phyloP scores from a whole-genome alignment of 2,113 vertebrate genomes.

The Calypte anna region DNA sequence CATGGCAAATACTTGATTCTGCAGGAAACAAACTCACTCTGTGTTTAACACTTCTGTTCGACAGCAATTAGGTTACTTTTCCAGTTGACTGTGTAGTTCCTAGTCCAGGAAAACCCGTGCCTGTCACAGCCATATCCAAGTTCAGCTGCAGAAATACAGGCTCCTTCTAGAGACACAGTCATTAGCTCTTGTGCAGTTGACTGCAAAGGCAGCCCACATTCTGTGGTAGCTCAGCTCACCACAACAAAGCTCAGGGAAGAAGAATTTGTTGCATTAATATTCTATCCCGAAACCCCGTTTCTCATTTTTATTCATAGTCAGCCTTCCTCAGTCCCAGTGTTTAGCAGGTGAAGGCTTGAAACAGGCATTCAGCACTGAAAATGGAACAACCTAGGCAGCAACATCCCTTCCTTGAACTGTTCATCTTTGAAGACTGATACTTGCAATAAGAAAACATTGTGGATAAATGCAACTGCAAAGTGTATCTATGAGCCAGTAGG shows the following conservation, averaged over 20 bases:
- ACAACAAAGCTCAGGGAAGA: not conserved
- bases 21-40: not conserved
- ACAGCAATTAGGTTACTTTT: slow-evolving; percentile 12
- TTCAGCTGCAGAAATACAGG: not conserved
- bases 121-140: not conserved
- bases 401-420: not conserved
- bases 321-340: not conserved
- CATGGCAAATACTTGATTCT: not conserved
- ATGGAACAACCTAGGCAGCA: not conserved
- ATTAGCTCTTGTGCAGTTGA: not conserved
- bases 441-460: not conserved
- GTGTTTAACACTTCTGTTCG: not conserved
- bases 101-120: slow-evolving; percentile 15
- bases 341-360: not conserved
- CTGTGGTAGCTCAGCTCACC: not conserved
- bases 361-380: not conserved
- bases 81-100: not conserved
- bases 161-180: not conserved
- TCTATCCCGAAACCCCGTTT: not conserved
- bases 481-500: not conserved
- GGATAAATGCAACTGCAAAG: not conserved
- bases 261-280: not conserved
- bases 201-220: not conserved
- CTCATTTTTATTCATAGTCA: not conserved
- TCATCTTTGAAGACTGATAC: not conserved